Evolutionary conservation across 1,140 invertebrate species (phyloP).

Genomic region (Ceratina japonica): DNA sequence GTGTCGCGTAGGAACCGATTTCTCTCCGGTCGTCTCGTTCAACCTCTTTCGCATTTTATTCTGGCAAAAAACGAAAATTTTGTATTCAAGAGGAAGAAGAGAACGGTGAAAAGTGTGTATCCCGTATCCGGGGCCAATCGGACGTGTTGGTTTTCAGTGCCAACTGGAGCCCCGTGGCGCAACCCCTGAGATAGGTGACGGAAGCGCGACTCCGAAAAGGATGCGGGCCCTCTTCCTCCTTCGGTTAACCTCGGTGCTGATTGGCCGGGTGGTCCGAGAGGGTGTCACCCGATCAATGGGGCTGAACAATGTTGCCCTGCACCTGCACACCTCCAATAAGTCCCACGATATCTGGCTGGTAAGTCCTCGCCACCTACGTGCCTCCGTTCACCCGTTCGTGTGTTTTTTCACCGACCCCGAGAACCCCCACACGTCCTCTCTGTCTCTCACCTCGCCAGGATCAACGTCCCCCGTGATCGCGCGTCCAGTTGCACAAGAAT

Average conservation of each 20-base stretch:
- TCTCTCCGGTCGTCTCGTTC: too few relatives aligned
- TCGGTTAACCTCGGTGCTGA: slow-evolving; percentile 65
- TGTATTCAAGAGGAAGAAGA: neutral
- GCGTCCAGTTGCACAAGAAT: slow-evolving; percentile 54
- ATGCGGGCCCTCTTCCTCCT: slow-evolving; percentile 66
- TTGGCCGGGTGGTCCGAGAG: slow-evolving; percentile 60
- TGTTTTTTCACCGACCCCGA: slow-evolving; percentile 49
- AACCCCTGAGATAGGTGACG: slow-evolving; percentile 62
- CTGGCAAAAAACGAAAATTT: neutral
- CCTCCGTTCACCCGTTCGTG: slow-evolving; percentile 64
- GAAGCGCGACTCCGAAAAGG: slow-evolving; percentile 63
- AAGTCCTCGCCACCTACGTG: slow-evolving; percentile 68
- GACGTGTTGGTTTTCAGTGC: slow-evolving; percentile 77
- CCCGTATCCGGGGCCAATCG: slow-evolving; percentile 64
- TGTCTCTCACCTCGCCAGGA: slow-evolving; percentile 48
- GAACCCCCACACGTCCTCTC: slow-evolving; percentile 18
- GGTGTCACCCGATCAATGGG: slow-evolving; percentile 62
- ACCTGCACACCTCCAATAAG: slow-evolving; percentile 67
- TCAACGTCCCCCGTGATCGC: slow-evolving; percentile 7
- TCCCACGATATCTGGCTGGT: slow-evolving; percentile 67
- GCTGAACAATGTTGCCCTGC: slow-evolving; percentile 59
- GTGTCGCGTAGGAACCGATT: too few relatives aligned
- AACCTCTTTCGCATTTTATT: too few relatives aligned
- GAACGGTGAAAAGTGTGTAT: slow-evolving; percentile 42
- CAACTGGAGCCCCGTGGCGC: slow-evolving; percentile 69